Evolutionary conservation across 1,140 invertebrate genomes (phyloP), one percentile per base, ranked within the genome.

Genomic region (Magallana angulata): DNA sequence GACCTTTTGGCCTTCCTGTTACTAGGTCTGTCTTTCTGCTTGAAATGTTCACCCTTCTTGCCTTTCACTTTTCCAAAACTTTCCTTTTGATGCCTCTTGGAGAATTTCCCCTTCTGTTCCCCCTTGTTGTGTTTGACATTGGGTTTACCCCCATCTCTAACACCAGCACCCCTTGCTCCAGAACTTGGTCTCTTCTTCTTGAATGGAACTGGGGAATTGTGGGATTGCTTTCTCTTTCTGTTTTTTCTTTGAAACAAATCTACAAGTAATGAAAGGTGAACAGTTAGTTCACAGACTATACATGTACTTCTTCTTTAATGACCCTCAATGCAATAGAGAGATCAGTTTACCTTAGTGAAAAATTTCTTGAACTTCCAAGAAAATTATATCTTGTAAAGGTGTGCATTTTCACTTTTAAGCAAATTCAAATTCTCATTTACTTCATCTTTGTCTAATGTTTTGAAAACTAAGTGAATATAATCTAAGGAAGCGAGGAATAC

Each of bases 1-100:
- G 83, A 84, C 24, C 59, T 84, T 84, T 84, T 84, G 12, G 30
- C 59, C 60, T 84, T 60, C 3, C 24, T 84, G 58, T 18, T 48
- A 62, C 11, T 18, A 24, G 68, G 68, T 24, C 68, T 76, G 68
- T 30, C 36, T 36, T 76, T 76, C 8, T 76, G 68, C 24, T 76
- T 76, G 8, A 12, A 36, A 30, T 76, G 24, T 76, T 24, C 68
- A 76, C 68, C 68, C 24, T 76, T 76, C 4, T 64, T 83, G 11
- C 82, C 18, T 83, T 83, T 58, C 57, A 57, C 30, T 84, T 84
- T 84, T n/a, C 36, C 30, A 8, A n/a, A 64, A 7, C 11, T 18
- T 57, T 62, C 83, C 9, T 60, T 60, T 60, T 84, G 36, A 3
- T 12, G 62, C 30, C 18, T 3, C 56, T n/a, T n/a, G 18, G 68